phyloP scores from a whole-genome alignment of 2,113 vertebrate genomes.

The Alethe diademata region DNA sequence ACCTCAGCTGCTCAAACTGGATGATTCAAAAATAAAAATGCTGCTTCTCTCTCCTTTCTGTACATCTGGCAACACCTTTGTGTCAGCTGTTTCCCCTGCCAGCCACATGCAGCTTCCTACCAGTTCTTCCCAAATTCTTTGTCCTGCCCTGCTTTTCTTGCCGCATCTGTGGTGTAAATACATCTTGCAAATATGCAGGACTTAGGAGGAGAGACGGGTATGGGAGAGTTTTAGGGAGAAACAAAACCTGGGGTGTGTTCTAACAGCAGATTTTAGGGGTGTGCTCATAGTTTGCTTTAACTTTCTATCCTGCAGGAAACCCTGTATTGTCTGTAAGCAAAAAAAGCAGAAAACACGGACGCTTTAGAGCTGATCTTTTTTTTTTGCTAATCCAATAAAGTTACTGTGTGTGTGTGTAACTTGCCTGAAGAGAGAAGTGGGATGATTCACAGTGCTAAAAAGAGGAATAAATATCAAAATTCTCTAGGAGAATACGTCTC shows the following conservation, averaged over 20 bases:
- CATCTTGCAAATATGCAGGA: neutral
- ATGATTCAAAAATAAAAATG: neutral
- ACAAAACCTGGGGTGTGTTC: neutral
- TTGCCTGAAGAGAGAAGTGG: slow-evolving; percentile 2
- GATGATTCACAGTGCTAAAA: slow-evolving; percentile 27
- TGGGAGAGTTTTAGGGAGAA: neutral
- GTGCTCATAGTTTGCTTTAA: neutral
- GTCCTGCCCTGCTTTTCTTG: neutral
- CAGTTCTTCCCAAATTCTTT: neutral
- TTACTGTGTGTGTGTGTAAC: neutral
- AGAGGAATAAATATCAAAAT: slow-evolving; percentile 9
- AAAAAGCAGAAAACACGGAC: neutral
- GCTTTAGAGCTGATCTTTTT: neutral
- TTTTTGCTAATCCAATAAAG: neutral
- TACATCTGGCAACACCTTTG: neutral
- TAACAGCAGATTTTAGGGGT: neutral
- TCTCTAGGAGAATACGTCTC: neutral
- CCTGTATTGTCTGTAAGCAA: neutral
- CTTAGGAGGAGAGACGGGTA: neutral
- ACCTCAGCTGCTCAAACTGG: neutral
- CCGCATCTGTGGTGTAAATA: neutral
- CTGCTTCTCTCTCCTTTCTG: neutral
- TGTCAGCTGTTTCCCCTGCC: neutral
- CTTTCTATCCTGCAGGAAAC: neutral
- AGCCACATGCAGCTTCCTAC: neutral